Conservation (phyloP, 2,113 vertebrate genomes). For the Eurypyga helias region DNA sequence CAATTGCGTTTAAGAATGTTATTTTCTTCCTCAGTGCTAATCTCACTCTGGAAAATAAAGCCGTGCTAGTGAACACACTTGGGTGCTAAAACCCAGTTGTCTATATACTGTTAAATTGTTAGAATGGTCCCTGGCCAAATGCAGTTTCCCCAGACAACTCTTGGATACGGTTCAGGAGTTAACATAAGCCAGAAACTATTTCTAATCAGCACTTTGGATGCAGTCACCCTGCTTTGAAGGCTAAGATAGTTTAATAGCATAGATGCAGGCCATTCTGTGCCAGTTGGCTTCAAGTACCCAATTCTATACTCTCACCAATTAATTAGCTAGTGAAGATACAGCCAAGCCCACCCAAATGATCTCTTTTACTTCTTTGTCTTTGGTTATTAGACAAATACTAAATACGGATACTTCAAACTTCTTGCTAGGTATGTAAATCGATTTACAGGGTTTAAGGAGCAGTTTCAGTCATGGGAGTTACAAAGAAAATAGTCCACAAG, state of each 20-base stretch:
- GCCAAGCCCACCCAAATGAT: background rate
- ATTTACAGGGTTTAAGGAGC: background rate
- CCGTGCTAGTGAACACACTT: background rate
- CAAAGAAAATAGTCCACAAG: background rate
- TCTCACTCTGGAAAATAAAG: background rate
- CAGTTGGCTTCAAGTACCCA: slow-evolving; percentile 4
- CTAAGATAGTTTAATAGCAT: slow-evolving; percentile 22
- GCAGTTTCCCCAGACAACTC: background rate
- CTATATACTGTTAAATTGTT: background rate
- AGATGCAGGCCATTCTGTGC: slow-evolving; percentile 1
- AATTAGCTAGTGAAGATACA: slow-evolving; percentile 5
- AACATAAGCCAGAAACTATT: background rate
- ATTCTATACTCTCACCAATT: background rate
- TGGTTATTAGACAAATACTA: background rate
- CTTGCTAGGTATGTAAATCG: background rate
- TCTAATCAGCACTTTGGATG: background rate
- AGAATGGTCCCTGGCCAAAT: background rate
- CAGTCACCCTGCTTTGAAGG: slow-evolving; percentile 1
- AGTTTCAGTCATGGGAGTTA: background rate
- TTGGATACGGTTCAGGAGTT: background rate
- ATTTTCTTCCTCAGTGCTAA: background rate
- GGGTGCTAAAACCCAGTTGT: background rate
- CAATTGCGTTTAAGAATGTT: background rate
- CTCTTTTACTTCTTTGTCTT: background rate
- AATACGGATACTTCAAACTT: background rate